Base-by-base conservation (phyloP, 2,113 vertebrate species). In the Ailuropoda melanoleuca region DNA sequence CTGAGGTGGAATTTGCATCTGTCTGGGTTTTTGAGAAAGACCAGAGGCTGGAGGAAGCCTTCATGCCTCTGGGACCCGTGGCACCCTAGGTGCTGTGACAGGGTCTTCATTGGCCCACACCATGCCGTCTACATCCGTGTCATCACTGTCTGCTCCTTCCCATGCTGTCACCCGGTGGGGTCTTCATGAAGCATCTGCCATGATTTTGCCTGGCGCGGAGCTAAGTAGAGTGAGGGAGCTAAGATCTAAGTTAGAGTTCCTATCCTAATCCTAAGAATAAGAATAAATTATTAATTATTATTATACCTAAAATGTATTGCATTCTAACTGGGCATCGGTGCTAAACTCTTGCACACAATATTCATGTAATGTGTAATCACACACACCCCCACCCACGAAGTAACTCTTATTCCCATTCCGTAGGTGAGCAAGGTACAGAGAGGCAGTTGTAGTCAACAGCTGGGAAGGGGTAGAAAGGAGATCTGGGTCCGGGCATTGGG, bases 101-200 rank as follows among this genome's bases (percentile, higher is more conserved):
- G 43, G 34, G 21, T 60, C 70, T 84, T 31, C 6, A 4, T 0
- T n/a, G 56, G 13, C 11, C 34, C 50, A 0, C 0, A 4, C 43
- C 60, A 26, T 39, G 31, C 34, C 66, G 2, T 3, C 68, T 18
- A 18, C 13, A 6, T 34, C 39, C 34, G 39, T 0, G 6, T 26
- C 29, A 18, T 62, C 26, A 37, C 37, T 24, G 0, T 34, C 31
- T 37, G 11, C 6, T n/a, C 60, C 34, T 62, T 50, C 39, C 72
- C 21, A 11, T 11, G 23, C 6, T 34, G 1, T 29, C 78, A 19
- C n/a, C 39, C 18, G 31, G 6, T 43, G 89, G 82, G 12, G 37
- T 62, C 72, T 74, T 39, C 72, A 31, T 3, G 17, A 90, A 78
- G n/a, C 84, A 62, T 19, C 15, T 53, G 15, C 53, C 55, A 10